Conservation (phyloP, 2,113 vertebrate species). For the Shinisaurus crocodilurus region DNA sequence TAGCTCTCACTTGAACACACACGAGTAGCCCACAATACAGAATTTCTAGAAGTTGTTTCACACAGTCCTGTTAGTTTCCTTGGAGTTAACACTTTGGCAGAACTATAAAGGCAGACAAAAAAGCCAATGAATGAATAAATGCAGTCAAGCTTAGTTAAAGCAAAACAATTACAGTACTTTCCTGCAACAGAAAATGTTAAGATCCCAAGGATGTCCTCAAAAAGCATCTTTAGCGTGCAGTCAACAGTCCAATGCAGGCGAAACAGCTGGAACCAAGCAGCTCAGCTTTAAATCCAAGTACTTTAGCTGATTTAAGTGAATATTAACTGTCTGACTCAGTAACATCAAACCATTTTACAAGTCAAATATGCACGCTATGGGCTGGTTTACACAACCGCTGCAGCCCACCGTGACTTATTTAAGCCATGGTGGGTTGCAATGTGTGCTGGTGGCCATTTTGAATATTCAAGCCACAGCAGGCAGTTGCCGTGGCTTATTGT, state of each 20-base stretch:
- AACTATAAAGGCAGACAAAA: accelerated
- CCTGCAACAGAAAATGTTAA: accelerated
- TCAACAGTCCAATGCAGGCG: background rate
- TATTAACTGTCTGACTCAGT: background rate
- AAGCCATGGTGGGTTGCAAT: background rate
- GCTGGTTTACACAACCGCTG: too few species aligned
- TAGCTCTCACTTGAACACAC: accelerated
- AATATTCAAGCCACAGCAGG: too few species aligned
- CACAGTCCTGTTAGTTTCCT: background rate
- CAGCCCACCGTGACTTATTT: too few species aligned
- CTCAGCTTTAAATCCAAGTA: background rate
- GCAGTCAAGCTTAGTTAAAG: background rate
- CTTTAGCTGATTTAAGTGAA: background rate
- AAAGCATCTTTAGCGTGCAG: background rate
- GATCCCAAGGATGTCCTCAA: accelerated
- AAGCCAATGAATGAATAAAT: accelerated
- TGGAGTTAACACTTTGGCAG: background rate
- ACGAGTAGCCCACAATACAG: accelerated
- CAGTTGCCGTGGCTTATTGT: too few species aligned
- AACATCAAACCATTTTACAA: background rate
- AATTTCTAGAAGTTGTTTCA: background rate
- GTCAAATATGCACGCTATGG: background rate
- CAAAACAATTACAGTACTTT: accelerated
- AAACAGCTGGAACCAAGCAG: background rate
- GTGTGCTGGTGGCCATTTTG: too few species aligned